Evolutionary conservation across 2,113 vertebrate genomes (phyloP).

Genomic region (Serilophus lunatus): DNA sequence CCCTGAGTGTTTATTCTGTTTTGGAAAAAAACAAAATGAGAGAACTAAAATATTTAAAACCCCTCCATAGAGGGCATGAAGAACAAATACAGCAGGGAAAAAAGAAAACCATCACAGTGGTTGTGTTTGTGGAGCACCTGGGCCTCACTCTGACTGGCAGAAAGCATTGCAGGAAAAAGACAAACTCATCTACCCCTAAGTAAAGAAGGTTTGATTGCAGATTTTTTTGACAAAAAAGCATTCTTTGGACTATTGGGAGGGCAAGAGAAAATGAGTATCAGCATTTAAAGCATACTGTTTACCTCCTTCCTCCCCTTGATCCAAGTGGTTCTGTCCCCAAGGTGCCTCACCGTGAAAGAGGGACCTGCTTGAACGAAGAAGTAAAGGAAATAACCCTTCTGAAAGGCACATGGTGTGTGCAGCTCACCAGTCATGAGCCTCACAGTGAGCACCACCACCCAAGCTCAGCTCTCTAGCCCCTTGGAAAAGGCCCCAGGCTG

Average conservation of each 20-base stretch:
- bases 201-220: background rate
- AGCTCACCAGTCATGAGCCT: background rate
- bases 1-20: background rate
- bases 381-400: background rate
- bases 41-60: background rate
- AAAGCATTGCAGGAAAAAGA: background rate
- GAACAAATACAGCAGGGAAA: background rate
- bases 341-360: background rate
- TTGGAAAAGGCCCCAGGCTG: background rate
- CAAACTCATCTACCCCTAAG: fast-evolving
- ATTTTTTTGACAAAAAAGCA: background rate
- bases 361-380: background rate
- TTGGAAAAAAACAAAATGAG: background rate
- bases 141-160: background rate
- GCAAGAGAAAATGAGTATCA: fast-evolving
- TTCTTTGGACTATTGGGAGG: background rate
- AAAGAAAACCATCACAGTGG: background rate
- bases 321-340: background rate
- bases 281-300: background rate
- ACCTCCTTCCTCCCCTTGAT: background rate
- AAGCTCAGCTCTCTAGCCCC: background rate
- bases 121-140: background rate
- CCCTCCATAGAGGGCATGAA: background rate
- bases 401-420: fast-evolving
- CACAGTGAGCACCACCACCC: background rate